Percentiles rank a stretch among this genome's conserved stretches.
These are phyloP conservation scores for Rhagonycha fulva DNA, from an alignment of 2,888 invertebrate species.

Conservation along the genomic window DNA sequence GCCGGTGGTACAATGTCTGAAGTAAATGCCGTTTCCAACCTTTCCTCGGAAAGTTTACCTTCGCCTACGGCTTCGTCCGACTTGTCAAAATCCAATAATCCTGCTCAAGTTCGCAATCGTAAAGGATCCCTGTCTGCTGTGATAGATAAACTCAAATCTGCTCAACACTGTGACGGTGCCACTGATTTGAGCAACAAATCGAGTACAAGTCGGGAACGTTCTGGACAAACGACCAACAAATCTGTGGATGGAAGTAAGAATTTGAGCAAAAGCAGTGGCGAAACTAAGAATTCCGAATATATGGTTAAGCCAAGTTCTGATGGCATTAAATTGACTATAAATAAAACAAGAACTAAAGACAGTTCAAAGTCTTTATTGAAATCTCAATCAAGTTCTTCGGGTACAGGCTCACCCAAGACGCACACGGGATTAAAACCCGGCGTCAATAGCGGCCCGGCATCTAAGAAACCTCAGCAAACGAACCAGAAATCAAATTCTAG, in stretches of 20 bases:
- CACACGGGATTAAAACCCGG: constrained; percentile 82
- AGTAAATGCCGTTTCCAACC: constrained; percentile 4
- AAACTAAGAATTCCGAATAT: constrained; percentile 77
- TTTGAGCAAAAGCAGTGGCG: constrained; percentile 48
- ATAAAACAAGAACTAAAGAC: constrained; percentile 82
- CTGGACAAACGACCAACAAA: constrained; percentile 41
- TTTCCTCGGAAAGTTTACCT: constrained; percentile 52
- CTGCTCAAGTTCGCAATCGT: constrained; percentile 69
- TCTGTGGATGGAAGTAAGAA: constrained; percentile 39
- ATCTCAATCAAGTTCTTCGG: constrained; percentile 50
- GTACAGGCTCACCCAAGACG: constrained; percentile 74
- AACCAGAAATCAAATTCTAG: constrained; percentile 32
- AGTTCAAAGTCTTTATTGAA: constrained; percentile 57
- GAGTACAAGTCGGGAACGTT: constrained; percentile 43
- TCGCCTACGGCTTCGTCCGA: constrained; percentile 62
- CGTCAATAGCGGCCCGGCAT: constrained; percentile 85
- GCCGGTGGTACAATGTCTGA: constrained; percentile 36
- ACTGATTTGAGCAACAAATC: constrained; percentile 58
- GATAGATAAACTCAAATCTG: constrained; percentile 83
- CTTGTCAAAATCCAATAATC: constrained; percentile 63
- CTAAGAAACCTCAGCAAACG: constrained; percentile 73
- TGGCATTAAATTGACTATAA: constrained; percentile 90
- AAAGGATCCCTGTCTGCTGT: constrained; percentile 77
- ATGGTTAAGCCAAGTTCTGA: constrained; percentile 89
- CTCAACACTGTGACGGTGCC: constrained; percentile 68